A percentile compares a stretch with the other conserved stretches of the same genome.
Evolutionary conservation across 2,888 invertebrate species (phyloP).

Genomic region (Torymus aiolomorphi): DNA sequence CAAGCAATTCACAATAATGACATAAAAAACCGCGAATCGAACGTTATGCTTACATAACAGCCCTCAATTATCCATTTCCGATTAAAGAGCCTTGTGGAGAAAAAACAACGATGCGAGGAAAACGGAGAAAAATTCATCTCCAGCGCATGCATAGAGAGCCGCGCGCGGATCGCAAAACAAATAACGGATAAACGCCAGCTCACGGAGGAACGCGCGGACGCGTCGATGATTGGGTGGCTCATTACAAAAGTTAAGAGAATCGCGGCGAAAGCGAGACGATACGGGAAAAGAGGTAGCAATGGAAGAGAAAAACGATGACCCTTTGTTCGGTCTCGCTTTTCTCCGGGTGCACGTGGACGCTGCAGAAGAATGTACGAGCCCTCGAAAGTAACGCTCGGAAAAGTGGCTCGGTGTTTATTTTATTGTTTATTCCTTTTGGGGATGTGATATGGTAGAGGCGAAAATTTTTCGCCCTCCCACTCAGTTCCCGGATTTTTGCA

Average conservation of each 20-base stretch:
- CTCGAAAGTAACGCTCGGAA: too few species aligned
- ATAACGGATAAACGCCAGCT: conserved; percentile 7
- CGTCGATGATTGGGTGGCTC: conserved; percentile 40
- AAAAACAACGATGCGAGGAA: too few species aligned
- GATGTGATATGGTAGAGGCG: too few species aligned
- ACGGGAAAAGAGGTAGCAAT: background rate
- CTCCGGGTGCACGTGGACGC: background rate
- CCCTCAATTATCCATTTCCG: too few species aligned
- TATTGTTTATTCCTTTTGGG: too few species aligned
- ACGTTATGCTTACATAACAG: too few species aligned
- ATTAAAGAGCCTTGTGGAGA: too few species aligned
- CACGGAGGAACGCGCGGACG: background rate
- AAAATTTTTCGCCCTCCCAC: too few species aligned
- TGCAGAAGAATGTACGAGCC: background rate
- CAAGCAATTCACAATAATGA: too few species aligned
- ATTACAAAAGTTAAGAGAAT: conserved; percentile 47
- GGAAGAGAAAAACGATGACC: conserved; percentile 39
- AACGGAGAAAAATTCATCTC: background rate
- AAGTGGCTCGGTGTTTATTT: too few species aligned
- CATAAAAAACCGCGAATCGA: too few species aligned
- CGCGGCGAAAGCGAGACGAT: background rate
- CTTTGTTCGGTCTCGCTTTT: background rate
- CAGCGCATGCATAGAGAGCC: background rate
- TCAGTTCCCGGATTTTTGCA: too few species aligned
- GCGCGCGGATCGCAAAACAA: conserved; percentile 3